These are phyloP conservation scores for Tragelaphus scriptus DNA, from an alignment of 2,113 vertebrate species.

Conservation along the genomic window DNA sequence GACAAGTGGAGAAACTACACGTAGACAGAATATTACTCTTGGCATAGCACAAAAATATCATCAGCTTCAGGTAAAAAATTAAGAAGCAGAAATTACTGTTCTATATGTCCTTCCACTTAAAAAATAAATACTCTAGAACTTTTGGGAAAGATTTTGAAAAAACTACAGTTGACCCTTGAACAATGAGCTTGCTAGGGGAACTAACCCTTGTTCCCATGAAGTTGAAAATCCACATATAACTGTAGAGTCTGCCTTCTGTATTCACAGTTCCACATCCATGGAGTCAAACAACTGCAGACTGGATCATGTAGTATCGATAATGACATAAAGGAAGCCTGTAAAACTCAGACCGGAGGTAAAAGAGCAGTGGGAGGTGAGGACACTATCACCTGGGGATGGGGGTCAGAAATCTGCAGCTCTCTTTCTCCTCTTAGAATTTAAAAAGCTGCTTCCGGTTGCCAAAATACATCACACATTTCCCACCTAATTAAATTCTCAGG, in stretches of 20 bases:
- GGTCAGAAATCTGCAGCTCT: background rate
- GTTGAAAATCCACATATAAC: background rate
- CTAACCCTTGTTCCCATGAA: background rate
- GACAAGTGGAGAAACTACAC: background rate
- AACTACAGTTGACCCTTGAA: background rate
- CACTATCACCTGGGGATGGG: accelerated
- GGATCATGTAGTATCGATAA: background rate
- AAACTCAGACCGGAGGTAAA: constrained; percentile 30
- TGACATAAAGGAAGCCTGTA: background rate
- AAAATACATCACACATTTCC: background rate
- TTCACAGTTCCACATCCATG: background rate
- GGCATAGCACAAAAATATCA: background rate
- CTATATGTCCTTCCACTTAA: background rate
- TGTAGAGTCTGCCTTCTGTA: background rate
- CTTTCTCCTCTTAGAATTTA: background rate
- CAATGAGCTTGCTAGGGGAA: background rate
- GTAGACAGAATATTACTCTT: background rate
- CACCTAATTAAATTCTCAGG: background rate
- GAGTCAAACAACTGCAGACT: background rate
- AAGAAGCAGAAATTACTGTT: background rate
- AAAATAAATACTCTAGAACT: background rate
- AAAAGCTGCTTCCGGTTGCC: background rate
- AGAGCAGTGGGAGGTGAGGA: background rate
- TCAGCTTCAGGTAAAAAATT: constrained; percentile 11
- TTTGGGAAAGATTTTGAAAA: background rate